Evolutionary conservation across 1,140 invertebrate species (phyloP), one percentile per base, ranked within the genome.

Genomic region (Zaprionus gabonicus): DNA sequence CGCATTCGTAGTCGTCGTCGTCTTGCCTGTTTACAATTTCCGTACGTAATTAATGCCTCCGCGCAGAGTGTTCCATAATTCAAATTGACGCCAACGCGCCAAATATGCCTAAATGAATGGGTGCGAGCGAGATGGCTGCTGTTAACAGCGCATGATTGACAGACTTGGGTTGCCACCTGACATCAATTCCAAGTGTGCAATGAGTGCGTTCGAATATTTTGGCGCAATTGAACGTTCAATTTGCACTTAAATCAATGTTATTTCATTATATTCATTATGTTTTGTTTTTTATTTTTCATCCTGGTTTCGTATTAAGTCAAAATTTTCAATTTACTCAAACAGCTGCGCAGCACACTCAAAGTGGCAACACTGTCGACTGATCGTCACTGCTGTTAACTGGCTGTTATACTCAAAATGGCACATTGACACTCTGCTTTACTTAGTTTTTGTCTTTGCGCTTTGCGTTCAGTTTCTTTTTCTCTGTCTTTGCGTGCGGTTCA

Each of bases 391-490:
- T 62, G 41, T 59, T 56, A 76, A 25, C 13, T 12, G 10, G 55
- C 71, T 82, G 73, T 76, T 71, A 71, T 71, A 71, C 73, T 76
- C 73, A 76, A 71, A 76, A 76, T 71, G 73, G 68, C 34, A 71
- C 62, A 27, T 25, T 51, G 58, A 53, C 67, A 70, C 72, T 75
- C 67, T 55, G 55, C 72, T 13, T 70, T 51, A 58, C 58, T 13
- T 70, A 31, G 46, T 73, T 72, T 85, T 76, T 55, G 76, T 65
- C 41, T 77, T 38, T 86, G 34, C 80, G 80, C 66, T 80, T 87
- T 74, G 82, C 83, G 70, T 83, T 86, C 76, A 86, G 84, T 87
- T 86, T 88, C 83, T 84, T 86, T 88, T 87, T 83, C 80, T 88
- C 83, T 74, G 77, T 83, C 80, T 78, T 80, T 75, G 83, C 84